Evolutionary conservation across 2,888 invertebrate genomes (phyloP).

Genomic region (Eilema caniola): DNA sequence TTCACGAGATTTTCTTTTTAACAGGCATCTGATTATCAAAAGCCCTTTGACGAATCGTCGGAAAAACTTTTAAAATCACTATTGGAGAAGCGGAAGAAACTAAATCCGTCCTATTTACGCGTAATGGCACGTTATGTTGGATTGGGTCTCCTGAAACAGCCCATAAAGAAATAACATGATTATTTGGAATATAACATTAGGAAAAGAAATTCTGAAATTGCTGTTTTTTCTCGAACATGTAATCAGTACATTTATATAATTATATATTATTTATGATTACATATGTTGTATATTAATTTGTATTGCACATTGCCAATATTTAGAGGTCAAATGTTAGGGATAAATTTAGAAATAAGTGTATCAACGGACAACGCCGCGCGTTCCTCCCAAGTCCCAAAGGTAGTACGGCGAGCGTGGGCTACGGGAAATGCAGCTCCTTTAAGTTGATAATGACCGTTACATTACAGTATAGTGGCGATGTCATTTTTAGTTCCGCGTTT

Average conservation of each 20-base stretch:
- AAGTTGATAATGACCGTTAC: too few relatives aligned
- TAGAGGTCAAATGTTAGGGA: not conserved
- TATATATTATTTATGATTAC: conserved; percentile 15
- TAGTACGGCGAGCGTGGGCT: too few relatives aligned
- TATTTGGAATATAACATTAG: not conserved
- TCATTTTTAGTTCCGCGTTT: too few relatives aligned
- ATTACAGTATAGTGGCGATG: too few relatives aligned
- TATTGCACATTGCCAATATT: not conserved
- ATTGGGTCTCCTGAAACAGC: conserved; percentile 71
- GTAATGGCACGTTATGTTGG: conserved; percentile 84
- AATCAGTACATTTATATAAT: conserved; percentile 13
- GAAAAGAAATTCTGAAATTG: not conserved
- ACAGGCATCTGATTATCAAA: conserved; percentile 80
- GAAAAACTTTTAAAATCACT: conserved; percentile 71
- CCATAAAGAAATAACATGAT: conserved; percentile 40
- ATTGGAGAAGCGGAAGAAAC: conserved; percentile 73
- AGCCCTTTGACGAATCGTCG: conserved; percentile 72
- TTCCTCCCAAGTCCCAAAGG: too few relatives aligned
- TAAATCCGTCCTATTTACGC: conserved; percentile 79
- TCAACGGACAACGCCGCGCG: too few relatives aligned
- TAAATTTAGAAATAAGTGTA: too few relatives aligned
- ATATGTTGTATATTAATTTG: not conserved
- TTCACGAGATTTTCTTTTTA: not conserved
- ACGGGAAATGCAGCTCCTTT: too few relatives aligned
- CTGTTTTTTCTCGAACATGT: not conserved